phyloP scores from a whole-genome alignment of 2,888 invertebrate species.

The Bedellia somnulentella region DNA sequence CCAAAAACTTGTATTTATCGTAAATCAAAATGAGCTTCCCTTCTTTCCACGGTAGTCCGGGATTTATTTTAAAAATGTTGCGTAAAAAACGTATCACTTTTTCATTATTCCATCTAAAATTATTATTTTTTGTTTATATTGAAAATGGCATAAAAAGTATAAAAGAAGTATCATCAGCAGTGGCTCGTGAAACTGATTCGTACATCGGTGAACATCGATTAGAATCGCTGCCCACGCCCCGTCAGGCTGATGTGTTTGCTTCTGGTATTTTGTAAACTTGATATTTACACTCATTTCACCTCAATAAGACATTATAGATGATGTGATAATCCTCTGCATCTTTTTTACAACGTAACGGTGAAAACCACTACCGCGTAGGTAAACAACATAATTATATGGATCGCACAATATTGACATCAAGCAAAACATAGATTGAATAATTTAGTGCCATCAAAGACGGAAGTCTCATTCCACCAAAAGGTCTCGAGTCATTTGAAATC shows the following conservation, averaged over 20 bases:
- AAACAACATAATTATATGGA: no score
- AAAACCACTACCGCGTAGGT: no score
- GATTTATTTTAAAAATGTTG: no score
- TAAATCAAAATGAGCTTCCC: conserved; percentile 47
- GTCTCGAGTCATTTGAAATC: conserved; percentile 42
- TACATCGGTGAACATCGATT: conserved; percentile 32
- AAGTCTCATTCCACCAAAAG: conserved; percentile 30
- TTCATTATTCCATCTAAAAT: no score
- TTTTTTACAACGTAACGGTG: no score
- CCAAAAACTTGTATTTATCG: conserved; percentile 43
- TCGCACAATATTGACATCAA: no score
- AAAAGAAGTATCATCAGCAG: no score
- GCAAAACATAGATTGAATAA: conserved; percentile 16
- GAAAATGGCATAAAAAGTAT: no score
- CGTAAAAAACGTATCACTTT: no score
- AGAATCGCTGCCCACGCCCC: conserved; percentile 41
- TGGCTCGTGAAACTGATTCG: conserved; percentile 31
- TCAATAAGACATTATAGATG: conserved; percentile 5
- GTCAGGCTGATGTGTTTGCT: conserved; percentile 37
- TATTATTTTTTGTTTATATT: no score
- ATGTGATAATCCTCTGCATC: conserved; percentile 5
- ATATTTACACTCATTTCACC: conserved; percentile 28
- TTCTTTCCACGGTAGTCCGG: conserved; percentile 48
- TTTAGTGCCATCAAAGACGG: conserved; percentile 24
- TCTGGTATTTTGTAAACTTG: conserved; percentile 30